Evolutionary conservation across 2,888 invertebrate genomes (phyloP).

Genomic region (Synanthedon myopaeformis): DNA sequence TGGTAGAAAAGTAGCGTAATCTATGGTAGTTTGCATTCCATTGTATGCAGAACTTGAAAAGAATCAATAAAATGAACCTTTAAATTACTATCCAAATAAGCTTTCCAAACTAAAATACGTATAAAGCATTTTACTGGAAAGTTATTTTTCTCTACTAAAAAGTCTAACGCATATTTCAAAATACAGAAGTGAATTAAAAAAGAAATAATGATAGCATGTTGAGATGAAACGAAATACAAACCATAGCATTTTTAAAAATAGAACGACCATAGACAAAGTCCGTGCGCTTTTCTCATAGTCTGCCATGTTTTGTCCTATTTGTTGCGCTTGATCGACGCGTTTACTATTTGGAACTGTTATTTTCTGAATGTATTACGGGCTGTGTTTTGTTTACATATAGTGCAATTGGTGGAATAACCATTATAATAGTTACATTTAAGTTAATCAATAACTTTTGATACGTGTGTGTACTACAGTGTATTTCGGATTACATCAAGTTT

Average conservation of each 20-base stretch:
- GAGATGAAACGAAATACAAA: constrained; percentile 5
- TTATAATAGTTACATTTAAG: constrained; percentile 34
- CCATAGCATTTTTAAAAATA: constrained; percentile 42
- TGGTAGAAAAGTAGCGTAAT: too few species aligned
- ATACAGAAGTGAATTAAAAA: too few species aligned
- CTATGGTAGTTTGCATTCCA: too few species aligned
- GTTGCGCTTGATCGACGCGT: constrained; percentile 68
- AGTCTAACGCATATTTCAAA: too few species aligned
- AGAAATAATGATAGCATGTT: too few species aligned
- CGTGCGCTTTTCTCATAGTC: constrained; percentile 57
- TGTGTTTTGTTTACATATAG: constrained; percentile 66
- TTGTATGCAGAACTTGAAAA: too few species aligned
- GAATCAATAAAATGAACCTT: too few species aligned
- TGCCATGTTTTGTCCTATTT: constrained; percentile 72
- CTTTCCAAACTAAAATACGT: too few species aligned
- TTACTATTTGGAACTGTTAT: constrained; percentile 53
- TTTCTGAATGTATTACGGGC: constrained; percentile 61
- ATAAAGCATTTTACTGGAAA: too few species aligned
- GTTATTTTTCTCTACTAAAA: too few species aligned
- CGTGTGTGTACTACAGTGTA: constrained; percentile 48
- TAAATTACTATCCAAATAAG: too few species aligned
- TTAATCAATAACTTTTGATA: constrained; percentile 38
- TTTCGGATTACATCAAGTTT: constrained; percentile 54
- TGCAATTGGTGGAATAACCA: constrained; percentile 43
- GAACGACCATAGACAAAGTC: constrained; percentile 56